phyloP scores from a whole-genome alignment of 2,888 invertebrate genomes.

The Drosophila meridionalis region DNA sequence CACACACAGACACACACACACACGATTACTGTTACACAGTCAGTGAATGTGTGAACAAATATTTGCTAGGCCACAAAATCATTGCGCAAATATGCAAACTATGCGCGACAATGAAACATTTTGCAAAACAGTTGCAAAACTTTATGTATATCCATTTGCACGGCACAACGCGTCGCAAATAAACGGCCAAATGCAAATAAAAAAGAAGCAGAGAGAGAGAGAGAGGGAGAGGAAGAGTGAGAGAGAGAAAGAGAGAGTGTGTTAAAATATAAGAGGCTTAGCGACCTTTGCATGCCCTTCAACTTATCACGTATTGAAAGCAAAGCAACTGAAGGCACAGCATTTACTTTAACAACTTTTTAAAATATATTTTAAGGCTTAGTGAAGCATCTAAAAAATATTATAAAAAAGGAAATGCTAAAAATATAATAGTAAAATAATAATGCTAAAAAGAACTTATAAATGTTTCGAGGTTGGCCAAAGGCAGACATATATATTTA shows the following conservation, averaged over 20 bases:
- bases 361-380: not conserved
- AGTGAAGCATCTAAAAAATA: not conserved
- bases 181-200: slow-evolving; percentile 21
- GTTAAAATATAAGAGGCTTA: not conserved
- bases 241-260: not conserved
- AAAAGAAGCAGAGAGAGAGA: not conserved
- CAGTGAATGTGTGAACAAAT: slow-evolving; percentile 71
- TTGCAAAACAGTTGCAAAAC: slow-evolving; percentile 58
- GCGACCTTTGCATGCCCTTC: slow-evolving; percentile 20
- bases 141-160: slow-evolving; percentile 49
- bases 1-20: slow-evolving; percentile 15
- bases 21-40: slow-evolving; percentile 10
- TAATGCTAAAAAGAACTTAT: too few relatives aligned
- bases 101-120: slow-evolving; percentile 67
- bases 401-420: not conserved
- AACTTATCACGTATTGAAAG: not conserved
- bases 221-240: not conserved
- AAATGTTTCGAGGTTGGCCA: too few relatives aligned
- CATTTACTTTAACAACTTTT: not conserved
- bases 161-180: slow-evolving; percentile 42
- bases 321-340: not conserved
- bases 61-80: slow-evolving; percentile 73
- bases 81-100: slow-evolving; percentile 77
- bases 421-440: too few relatives aligned
- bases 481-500: too few relatives aligned